Conservation (phyloP, 2,797 vertebrate species). For the Diplodus sargus region DNA sequence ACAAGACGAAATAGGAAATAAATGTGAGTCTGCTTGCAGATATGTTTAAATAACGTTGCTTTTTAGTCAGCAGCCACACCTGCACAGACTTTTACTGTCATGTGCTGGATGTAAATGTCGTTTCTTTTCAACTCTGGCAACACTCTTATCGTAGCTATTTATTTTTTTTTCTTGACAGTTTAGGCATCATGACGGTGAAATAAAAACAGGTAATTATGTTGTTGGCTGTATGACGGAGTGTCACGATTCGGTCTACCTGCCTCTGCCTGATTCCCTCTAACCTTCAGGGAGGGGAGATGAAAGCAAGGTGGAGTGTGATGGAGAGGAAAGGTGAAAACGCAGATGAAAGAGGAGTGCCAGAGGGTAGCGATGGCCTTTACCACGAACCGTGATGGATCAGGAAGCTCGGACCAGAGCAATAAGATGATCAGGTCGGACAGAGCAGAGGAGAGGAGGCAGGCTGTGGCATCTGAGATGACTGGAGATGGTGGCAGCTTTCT, state of each 20-base stretch:
- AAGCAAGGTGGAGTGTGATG: slow-evolving; percentile 45
- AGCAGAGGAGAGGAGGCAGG: not conserved
- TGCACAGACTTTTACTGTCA: not conserved
- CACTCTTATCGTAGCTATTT: not conserved
- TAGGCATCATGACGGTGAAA: not conserved
- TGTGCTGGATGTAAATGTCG: not conserved
- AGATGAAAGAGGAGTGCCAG: slow-evolving; percentile 73
- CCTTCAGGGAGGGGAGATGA: slow-evolving; percentile 44
- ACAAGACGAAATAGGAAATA: not conserved
- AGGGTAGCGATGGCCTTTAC: slow-evolving; percentile 68
- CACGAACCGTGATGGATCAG: slow-evolving; percentile 75
- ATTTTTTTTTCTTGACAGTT: not conserved
- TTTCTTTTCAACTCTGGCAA: not conserved
- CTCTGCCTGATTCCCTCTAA: slow-evolving; percentile 19
- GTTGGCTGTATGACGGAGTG: not conserved
- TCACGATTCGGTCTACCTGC: slow-evolving; percentile 1
- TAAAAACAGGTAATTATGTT: not conserved
- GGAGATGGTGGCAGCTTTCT: not conserved
- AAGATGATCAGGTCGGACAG: slow-evolving; percentile 36
- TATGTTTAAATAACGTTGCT: not conserved
- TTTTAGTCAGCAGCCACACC: not conserved
- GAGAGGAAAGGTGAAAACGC: slow-evolving; percentile 47
- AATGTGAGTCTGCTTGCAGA: not conserved
- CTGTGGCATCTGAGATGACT: not conserved
- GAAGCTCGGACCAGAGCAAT: slow-evolving; percentile 40